Conservation (phyloP, 2,113 vertebrate genomes). For the Taxidea taxus region DNA sequence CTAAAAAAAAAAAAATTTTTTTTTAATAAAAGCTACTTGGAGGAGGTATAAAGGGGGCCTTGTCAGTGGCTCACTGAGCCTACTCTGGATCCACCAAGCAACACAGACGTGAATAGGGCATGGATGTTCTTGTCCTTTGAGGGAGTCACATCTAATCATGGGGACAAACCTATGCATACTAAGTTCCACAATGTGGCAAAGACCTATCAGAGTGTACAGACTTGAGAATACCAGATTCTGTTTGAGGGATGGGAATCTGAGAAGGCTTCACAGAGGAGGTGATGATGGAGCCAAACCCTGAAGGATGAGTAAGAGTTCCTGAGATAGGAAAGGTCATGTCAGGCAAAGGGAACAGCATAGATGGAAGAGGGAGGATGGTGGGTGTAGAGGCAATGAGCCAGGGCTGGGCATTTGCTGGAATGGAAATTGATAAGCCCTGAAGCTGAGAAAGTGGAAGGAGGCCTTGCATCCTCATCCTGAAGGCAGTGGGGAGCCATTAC, state of each 20-base stretch:
- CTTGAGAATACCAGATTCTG: neutral
- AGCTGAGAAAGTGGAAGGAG: neutral
- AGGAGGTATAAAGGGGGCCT: neutral
- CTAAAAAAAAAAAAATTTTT: neutral
- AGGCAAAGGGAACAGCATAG: neutral
- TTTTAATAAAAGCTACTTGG: neutral
- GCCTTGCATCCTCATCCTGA: neutral
- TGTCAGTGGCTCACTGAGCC: neutral
- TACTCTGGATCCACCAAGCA: neutral
- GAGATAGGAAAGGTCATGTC: neutral
- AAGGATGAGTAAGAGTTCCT: neutral
- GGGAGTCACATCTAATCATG: neutral
- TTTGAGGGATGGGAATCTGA: neutral
- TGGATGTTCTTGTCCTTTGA: neutral
- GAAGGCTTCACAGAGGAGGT: neutral
- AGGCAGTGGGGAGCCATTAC: neutral
- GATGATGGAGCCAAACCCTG: neutral
- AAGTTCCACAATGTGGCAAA: neutral
- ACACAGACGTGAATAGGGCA: neutral
- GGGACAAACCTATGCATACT: neutral
- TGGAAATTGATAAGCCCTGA: neutral
- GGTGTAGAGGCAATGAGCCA: neutral
- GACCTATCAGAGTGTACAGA: neutral
- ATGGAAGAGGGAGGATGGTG: neutral
- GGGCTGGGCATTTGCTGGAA: neutral